Percentiles rank a stretch among this genome's conserved stretches.
These are phyloP conservation scores for Alviniconcha strummeri DNA, from an alignment of 2,888 invertebrate species.

Conservation along the genomic window DNA sequence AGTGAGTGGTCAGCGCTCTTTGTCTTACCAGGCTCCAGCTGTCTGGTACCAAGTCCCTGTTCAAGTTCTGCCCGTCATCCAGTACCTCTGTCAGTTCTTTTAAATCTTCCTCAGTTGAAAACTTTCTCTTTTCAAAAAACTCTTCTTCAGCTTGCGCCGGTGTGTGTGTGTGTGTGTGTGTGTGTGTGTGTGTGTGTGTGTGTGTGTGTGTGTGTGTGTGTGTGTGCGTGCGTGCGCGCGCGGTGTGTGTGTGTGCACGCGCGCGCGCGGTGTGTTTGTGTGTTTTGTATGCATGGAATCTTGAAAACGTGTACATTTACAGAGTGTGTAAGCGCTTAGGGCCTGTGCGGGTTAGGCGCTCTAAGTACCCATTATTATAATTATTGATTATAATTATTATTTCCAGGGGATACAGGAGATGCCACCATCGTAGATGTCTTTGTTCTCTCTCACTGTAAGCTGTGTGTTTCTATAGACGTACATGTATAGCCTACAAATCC, in stretches of 20 bases:
- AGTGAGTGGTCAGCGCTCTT: too few species aligned
- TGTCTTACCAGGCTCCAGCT: too few species aligned
- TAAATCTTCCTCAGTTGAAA: neutral
- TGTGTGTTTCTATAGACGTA: too few species aligned
- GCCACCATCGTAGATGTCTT: too few species aligned
- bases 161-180: neutral
- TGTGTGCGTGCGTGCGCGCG: neutral
- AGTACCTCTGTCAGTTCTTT: neutral
- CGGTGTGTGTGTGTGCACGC: neutral
- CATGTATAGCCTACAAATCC: too few species aligned
- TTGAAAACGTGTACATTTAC: neutral
- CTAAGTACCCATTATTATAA: too few species aligned
- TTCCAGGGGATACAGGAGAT: too few species aligned
- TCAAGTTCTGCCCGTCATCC: neutral
- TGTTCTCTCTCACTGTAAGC: too few species aligned
- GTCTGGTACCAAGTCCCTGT: too few species aligned
- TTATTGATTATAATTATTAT: too few species aligned
- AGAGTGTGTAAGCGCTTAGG: too few species aligned
- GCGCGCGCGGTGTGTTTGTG: neutral
- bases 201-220: neutral
- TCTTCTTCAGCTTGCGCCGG: neutral
- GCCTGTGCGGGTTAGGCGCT: too few species aligned
- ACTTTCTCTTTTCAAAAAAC: neutral
- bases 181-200: neutral
- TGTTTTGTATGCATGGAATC: neutral